Base-by-base conservation (phyloP, 1,140 invertebrate genomes). In the Adelges cooleyi region DNA sequence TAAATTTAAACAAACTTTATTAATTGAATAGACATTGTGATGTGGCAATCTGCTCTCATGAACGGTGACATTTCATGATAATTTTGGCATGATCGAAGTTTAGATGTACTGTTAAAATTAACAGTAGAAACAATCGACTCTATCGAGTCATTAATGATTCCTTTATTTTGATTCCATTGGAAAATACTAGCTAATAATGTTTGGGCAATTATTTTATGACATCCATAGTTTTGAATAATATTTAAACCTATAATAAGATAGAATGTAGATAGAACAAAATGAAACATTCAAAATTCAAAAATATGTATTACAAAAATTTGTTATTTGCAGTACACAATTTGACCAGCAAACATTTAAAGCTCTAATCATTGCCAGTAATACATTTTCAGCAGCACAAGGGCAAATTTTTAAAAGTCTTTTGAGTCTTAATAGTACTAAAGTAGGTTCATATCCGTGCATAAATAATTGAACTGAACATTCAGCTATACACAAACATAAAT, bases 121-220 rank as follows among this genome's bases (percentile, higher is more conserved):
- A 48, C 9, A 33, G 23, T 48, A 4, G 25, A 33, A 0, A 62
- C 20, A 8, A 48, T n/a, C 13, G 29, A 20, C 9, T 15, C 18
- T 1, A 44, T 33, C 15, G n/a, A 29, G 3, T 62, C 25, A 27
- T 15, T 15, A 29, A 20, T 9, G 33, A 62, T 29, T 15, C 29
- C 17, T 62, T 48, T 62, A 15, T n/a, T 29, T 11, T 6, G 42
- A 62, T 48, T 62, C 56, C 56, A 62, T 33, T 62, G 56, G 20
- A 62, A 46, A 22, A 62, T 22, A 33, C 56, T 33, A 46, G 42
- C 42, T 4, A 62, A 2, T 9, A 62, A 11, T n/a, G 42, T 15
- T 20, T 62, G 56, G n/a, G 56, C n/a, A 48, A 48, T 48, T 29
- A 62, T 62, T 48, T 62, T 62, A 62, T 62, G 56, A 8, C 56